A percentile compares a stretch with the other conserved stretches of the same genome.
Evolutionary conservation across 37 sponge, comb jelly and placozoan genomes (phyloP).

Genomic region (Theonella swinhoei): DNA sequence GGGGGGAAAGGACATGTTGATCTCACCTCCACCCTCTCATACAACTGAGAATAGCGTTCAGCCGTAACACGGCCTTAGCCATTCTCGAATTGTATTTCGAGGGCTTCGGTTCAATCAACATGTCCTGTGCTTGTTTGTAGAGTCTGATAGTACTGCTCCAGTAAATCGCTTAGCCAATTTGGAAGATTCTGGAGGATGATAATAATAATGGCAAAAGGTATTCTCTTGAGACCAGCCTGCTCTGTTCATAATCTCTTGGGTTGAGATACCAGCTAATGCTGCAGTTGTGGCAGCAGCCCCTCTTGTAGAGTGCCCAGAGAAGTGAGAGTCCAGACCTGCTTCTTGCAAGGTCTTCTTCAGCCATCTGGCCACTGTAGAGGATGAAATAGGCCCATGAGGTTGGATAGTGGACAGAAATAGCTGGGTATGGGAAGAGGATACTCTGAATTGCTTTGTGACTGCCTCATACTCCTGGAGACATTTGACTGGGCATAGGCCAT

Average conservation of each 20-base stretch:
- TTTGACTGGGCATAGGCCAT: slow-evolving; percentile 7
- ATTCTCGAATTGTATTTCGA: background rate
- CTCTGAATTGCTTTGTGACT: slow-evolving; percentile 2
- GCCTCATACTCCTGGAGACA: slow-evolving; percentile 13
- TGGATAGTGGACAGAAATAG: slow-evolving; percentile 20
- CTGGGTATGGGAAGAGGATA: background rate
- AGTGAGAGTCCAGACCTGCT: slow-evolving; percentile 11
- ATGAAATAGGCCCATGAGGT: slow-evolving; percentile 39
- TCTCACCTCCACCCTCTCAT: slow-evolving; percentile 31
- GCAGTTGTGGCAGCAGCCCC: slow-evolving; percentile 38
- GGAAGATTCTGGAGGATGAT: too few relatives aligned
- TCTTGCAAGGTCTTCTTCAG: background rate
- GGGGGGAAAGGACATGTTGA: slow-evolving; percentile 38
- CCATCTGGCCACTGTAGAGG: slow-evolving; percentile 26
- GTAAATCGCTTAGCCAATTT: background rate
- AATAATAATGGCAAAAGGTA: too few relatives aligned
- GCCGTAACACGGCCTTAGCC: too few relatives aligned
- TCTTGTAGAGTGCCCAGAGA: slow-evolving; percentile 43
- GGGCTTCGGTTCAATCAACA: slow-evolving; percentile 38
- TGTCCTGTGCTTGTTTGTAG: slow-evolving; percentile 27
- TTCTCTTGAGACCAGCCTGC: slow-evolving; percentile 17
- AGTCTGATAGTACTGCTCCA: slow-evolving; percentile 12
- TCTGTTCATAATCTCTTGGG: slow-evolving; percentile 18
- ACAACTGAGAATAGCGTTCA: too few relatives aligned
- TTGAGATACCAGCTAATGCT: slow-evolving; percentile 7